Conservation (phyloP, 2,888 invertebrate genomes). For the Quadroppia sp. region DNA sequence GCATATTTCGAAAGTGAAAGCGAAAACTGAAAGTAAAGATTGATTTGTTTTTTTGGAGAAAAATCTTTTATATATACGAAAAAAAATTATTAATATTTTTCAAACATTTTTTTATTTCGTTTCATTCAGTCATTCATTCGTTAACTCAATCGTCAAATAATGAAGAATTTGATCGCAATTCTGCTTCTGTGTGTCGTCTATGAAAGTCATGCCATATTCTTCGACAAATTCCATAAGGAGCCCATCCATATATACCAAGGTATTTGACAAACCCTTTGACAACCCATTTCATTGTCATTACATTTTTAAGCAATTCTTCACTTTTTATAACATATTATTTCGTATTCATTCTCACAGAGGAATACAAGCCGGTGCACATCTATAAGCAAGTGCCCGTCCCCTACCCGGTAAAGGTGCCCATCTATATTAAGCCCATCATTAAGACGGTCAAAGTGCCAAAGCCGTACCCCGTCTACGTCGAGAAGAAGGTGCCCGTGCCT, state of each 20-base stretch:
- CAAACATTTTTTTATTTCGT: too few species aligned
- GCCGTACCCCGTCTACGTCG: constrained; percentile 23
- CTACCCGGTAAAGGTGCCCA: constrained; percentile 23
- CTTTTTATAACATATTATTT: too few species aligned
- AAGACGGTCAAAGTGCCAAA: constrained; percentile 40
- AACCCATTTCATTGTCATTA: too few species aligned
- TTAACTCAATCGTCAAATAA: neutral
- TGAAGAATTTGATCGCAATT: constrained; percentile 22
- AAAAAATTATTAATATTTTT: too few species aligned
- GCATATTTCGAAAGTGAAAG: too few species aligned
- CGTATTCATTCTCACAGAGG: neutral
- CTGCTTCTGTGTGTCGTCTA: neutral
- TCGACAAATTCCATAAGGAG: neutral
- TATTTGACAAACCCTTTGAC: neutral
- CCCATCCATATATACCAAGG: neutral
- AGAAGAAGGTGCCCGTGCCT: constrained; percentile 34
- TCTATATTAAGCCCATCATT: constrained; percentile 36
- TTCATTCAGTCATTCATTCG: too few species aligned
- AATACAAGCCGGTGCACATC: constrained; percentile 33
- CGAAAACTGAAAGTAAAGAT: too few species aligned
- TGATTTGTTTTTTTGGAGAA: too few species aligned
- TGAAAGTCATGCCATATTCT: neutral
- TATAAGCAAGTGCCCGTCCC: too few species aligned
- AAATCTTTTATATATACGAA: too few species aligned
- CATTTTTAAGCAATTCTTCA: neutral